Base-by-base conservation (phyloP, 2,888 invertebrate genomes). In the Hirtodrosophila trivittata region DNA sequence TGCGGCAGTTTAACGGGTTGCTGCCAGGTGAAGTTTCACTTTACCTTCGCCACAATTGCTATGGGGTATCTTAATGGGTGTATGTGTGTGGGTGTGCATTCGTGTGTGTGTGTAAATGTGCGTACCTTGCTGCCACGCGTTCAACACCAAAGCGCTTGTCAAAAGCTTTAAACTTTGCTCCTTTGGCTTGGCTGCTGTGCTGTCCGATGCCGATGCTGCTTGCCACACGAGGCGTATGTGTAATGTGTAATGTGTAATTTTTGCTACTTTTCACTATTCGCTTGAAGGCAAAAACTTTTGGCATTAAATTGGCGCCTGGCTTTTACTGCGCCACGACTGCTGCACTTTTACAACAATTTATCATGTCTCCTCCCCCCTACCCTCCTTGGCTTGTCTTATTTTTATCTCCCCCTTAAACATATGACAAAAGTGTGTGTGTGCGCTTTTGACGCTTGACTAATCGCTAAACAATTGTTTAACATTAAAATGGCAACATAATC, bases 381-480 rank as follows among this genome's bases (percentile, higher is more conserved):
- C 14, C 9, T 14, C n/a, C 13, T 18, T 30, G 33, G 35, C 12
- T 25, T 32, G 5, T 25, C 38, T 21, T 21, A 21, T 21, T 21
- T 21, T 5, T 21, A 21, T 3, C 18, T 21, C n/a, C n/a, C n/a
- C n/a, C n/a, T n/a, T n/a, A 5, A 21, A 21, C 2, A 21, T 5
- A 21, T 21, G 25, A 39, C 18, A 25, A 35, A 42, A 30, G 21
- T 32, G 32, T 47, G 60, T 55, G 46, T 68, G 21, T 30, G 30
- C 55, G 42, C 38, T 45, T 33, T 52, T 77, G 71, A 71, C 75
- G 83, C 68, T 72, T 82, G 70, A 87, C 74, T 86, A 87, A 87
- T 84, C 78, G 69, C 75, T 77, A 75, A 86, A 77, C 87, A 77
- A 87, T 86, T 86, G 87, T 86, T 81, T 69, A 75, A 84, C 86